phyloP scores from a whole-genome alignment of 2,113 vertebrate genomes.

The Chrysochloris asiatica region DNA sequence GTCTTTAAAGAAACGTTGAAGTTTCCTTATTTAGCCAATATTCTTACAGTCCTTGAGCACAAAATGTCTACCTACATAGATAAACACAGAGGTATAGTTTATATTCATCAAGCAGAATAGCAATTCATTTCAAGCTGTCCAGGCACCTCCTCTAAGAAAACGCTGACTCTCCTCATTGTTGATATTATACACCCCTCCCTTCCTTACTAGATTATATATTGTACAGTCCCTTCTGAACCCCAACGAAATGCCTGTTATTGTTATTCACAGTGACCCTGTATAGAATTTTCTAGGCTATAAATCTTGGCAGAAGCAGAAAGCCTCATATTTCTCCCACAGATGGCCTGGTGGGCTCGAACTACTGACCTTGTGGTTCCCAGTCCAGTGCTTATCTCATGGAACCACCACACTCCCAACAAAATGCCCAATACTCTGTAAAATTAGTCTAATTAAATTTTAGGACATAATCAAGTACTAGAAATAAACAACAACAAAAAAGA shows the following conservation, averaged over 20 bases:
- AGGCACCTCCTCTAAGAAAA: slow-evolving; percentile 3
- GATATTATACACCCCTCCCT: neutral
- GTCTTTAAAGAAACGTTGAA: slow-evolving; percentile 33
- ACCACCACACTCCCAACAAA: neutral
- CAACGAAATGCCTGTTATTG: neutral
- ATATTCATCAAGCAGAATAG: neutral
- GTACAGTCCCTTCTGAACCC: neutral
- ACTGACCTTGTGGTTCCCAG: too few species aligned
- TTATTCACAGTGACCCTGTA: too few species aligned
- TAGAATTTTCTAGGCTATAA: too few species aligned
- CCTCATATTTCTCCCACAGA: too few species aligned
- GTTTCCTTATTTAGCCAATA: slow-evolving; percentile 21
- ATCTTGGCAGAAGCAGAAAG: too few species aligned
- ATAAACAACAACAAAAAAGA: slow-evolving; percentile 57
- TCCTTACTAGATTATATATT: neutral
- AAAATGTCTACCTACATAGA: slow-evolving; percentile 1
- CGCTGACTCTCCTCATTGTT: neutral
- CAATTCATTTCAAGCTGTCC: slow-evolving; percentile 29
- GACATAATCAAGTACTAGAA: slow-evolving; percentile 27
- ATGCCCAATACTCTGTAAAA: neutral
- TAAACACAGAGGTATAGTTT: neutral
- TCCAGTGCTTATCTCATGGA: too few species aligned
- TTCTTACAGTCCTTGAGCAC: neutral
- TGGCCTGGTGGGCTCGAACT: too few species aligned
- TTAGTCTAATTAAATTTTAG: slow-evolving; percentile 52